Percentiles rank a stretch among this genome's conserved stretches.
Evolutionary conservation across 2,797 vertebrate genomes (phyloP).

Genomic region (Oreochromis mossambicus): DNA sequence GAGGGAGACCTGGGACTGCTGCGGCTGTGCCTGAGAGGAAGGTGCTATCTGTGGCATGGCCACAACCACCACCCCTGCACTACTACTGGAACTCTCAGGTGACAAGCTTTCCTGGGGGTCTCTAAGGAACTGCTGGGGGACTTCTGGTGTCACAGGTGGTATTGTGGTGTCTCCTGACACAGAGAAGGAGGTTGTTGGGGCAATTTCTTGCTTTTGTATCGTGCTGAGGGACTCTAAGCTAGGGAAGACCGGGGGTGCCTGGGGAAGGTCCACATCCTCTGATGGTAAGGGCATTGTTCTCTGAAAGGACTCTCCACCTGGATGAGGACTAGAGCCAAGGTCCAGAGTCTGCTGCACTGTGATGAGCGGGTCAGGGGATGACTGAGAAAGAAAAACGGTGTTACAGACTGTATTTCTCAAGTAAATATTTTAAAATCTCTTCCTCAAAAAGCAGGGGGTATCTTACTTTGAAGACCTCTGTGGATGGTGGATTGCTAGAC

Average conservation of each 20-base stretch:
- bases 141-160: slow-evolving; percentile 86
- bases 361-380: slow-evolving; percentile 82
- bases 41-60: slow-evolving; percentile 83
- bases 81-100: slow-evolving; percentile 74
- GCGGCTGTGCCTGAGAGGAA: slow-evolving; percentile 69
- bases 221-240: slow-evolving; percentile 82
- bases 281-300: slow-evolving; percentile 85
- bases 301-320: slow-evolving; percentile 80
- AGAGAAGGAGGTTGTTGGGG: slow-evolving; percentile 84
- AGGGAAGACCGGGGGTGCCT: slow-evolving; percentile 81
- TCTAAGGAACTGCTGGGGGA: slow-evolving; percentile 85
- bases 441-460: neutral
- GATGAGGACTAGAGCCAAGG: slow-evolving; percentile 76
- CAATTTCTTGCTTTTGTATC: slow-evolving; percentile 91
- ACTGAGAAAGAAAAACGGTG: slow-evolving; percentile 27
- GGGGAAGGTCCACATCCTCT: slow-evolving; percentile 85
- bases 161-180: slow-evolving; percentile 84
- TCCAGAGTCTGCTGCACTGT: slow-evolving; percentile 87
- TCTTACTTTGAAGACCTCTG: slow-evolving; percentile 83
- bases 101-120: slow-evolving; percentile 83
- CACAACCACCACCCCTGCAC: slow-evolving; percentile 78
- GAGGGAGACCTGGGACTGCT: slow-evolving; percentile 76
- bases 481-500: slow-evolving; percentile 80
- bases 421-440: neutral
- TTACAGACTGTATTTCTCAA: neutral